These are phyloP conservation scores for Harpagus bidentatus DNA, from an alignment of 2,113 vertebrate genomes.

Conservation along the genomic window DNA sequence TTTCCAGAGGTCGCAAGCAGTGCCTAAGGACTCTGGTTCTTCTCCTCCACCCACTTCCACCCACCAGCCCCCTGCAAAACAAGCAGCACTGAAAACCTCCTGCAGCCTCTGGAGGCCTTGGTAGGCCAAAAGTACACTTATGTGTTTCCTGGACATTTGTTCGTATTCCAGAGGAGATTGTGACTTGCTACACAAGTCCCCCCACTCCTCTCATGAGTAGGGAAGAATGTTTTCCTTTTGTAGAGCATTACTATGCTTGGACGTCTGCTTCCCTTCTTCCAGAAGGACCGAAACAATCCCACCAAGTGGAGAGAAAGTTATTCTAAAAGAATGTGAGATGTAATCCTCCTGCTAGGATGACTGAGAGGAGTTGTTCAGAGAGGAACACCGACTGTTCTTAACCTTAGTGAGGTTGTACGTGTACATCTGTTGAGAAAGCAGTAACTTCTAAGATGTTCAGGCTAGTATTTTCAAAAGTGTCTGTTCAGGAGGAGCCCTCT, in stretches of 20 bases:
- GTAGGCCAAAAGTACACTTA: not conserved
- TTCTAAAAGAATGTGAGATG: constrained; percentile 47
- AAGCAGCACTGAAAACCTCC: not conserved
- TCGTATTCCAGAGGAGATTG: not conserved
- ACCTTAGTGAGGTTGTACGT: constrained; percentile 53
- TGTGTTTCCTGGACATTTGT: not conserved
- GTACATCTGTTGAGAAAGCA: constrained; percentile 19
- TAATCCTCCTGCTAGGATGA: constrained; percentile 35
- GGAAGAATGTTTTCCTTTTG: constrained; percentile 33
- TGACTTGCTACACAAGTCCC: constrained; percentile 29
- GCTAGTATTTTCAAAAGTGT: not conserved
- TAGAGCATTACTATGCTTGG: not conserved
- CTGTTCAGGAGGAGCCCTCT: not conserved
- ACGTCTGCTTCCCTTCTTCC: not conserved
- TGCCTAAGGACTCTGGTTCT: not conserved
- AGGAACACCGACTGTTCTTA: not conserved
- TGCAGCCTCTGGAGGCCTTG: constrained; percentile 73
- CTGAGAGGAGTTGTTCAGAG: not conserved
- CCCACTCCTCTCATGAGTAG: not conserved
- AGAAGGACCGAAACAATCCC: not conserved
- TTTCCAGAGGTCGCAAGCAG: constrained; percentile 57
- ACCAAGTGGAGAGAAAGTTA: not conserved
- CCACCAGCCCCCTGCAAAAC: not conserved
- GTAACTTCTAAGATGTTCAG: constrained; percentile 30
- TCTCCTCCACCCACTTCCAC: not conserved